phyloP scores from a whole-genome alignment of 2,888 invertebrate genomes.

The Tiliacea aurago region DNA sequence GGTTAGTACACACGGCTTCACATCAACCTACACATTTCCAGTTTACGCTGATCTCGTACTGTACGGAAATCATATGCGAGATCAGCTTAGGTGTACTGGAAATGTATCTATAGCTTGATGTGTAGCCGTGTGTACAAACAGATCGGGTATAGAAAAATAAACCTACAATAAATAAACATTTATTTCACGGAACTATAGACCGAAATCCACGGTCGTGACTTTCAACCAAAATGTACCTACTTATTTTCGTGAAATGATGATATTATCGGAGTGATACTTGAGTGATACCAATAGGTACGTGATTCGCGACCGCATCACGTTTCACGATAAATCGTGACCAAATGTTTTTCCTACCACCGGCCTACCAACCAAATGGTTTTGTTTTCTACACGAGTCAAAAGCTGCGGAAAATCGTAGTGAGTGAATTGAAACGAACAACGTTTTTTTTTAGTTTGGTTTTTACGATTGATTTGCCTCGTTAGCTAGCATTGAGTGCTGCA shows the following conservation, averaged over 20 bases:
- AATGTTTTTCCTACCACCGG: slow-evolving; percentile 42
- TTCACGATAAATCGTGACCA: slow-evolving; percentile 47
- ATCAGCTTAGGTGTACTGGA: too few species aligned
- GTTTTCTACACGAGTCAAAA: slow-evolving; percentile 40
- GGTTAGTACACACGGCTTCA: too few species aligned
- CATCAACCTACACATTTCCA: too few species aligned
- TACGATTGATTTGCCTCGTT: slow-evolving; percentile 31
- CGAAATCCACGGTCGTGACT: slow-evolving; percentile 7
- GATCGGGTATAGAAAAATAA: neutral
- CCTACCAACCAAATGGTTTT: slow-evolving; percentile 35
- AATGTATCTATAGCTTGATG: too few species aligned
- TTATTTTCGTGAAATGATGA: slow-evolving; percentile 31
- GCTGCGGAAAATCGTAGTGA: slow-evolving; percentile 18
- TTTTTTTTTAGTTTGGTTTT: slow-evolving; percentile 7
- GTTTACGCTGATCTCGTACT: too few species aligned
- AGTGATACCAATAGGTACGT: slow-evolving; percentile 48
- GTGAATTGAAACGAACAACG: slow-evolving; percentile 19
- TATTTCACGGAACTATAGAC: slow-evolving; percentile 12
- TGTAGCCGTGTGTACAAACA: too few species aligned
- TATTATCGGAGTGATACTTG: slow-evolving; percentile 35
- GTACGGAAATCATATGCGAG: too few species aligned
- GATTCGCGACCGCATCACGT: slow-evolving; percentile 61
- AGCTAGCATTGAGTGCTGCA: slow-evolving; percentile 20
- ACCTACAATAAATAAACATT: neutral
- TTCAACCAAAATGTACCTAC: slow-evolving; percentile 14